Base-by-base conservation (phyloP, 2,113 vertebrate genomes). In the Syngnathus floridae region DNA sequence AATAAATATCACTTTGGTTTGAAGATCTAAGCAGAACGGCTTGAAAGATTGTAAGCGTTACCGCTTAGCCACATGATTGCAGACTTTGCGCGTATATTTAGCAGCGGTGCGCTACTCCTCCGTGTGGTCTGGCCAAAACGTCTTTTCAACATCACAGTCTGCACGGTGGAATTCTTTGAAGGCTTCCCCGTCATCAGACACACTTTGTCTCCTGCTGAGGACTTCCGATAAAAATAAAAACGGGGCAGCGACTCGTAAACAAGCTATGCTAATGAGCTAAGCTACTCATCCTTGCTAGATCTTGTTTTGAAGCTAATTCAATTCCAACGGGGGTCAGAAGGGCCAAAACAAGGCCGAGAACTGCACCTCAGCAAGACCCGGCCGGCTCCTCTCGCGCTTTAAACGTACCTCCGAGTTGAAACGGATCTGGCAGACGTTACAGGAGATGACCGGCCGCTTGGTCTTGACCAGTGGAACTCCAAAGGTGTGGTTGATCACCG, bases 371-470 rank as follows among this genome's bases (percentile, higher is more conserved):
- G 26, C 26, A 31, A 31, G 26, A 31, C 26, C 26, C 26, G 3
- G 26, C 26, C 26, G 26, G 1, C 26, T 31, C 26, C n/a, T 35
- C 16, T 80, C 57, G 17, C 38, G n/a, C 21, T 69, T 22, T 62
- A 21, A 40, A 26, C 21, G 62, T 88, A 95, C 95, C 94, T 96
- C 94, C 35, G 95, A 97, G 89, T 97, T 97, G 90, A 97, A 97
- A 70, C 94, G 92, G 75, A 96, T 95, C 89, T 96, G 94, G 88
- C 95, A 97, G 84, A 97, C 93, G 17, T 96, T 95, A 83, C 95
- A 97, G 84, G 93, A 95, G 88, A 95, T 97, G 80, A 95, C 80
- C 4, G 93, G 93, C 48, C 93, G 79, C 88, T 94, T 95, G 78
- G 92, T 93, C 87, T 93, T 94, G 75, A 93, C 78, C 75, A 94